Conservation (phyloP, 2,797 vertebrate genomes). For the Oryzias sinensis region DNA sequence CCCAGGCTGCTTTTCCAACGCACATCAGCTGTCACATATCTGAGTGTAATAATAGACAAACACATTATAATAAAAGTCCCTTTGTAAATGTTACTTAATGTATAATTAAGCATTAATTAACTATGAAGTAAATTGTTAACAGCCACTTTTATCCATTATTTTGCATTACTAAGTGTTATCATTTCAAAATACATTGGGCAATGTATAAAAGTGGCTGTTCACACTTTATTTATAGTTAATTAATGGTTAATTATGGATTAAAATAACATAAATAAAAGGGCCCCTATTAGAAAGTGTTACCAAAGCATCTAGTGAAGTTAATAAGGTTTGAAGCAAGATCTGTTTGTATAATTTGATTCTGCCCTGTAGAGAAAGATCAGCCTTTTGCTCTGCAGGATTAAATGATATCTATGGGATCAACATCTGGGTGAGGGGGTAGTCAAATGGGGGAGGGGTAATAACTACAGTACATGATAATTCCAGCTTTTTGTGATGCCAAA, state of each 20-base stretch:
- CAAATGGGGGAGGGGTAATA: slow-evolving; percentile 65
- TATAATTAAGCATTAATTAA: too few species aligned
- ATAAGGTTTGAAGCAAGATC: slow-evolving; percentile 17
- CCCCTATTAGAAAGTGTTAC: too few species aligned
- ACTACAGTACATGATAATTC: slow-evolving; percentile 48
- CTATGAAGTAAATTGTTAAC: too few species aligned
- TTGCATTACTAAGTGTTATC: too few species aligned
- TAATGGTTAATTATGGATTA: too few species aligned
- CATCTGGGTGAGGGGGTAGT: slow-evolving; percentile 68
- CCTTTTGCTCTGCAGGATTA: slow-evolving; percentile 74
- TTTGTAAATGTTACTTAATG: too few species aligned
- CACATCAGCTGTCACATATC: background rate
- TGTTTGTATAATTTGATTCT: slow-evolving; percentile 52
- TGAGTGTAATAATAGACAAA: slow-evolving; percentile 4
- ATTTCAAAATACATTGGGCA: too few species aligned
- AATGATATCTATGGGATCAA: slow-evolving; percentile 76
- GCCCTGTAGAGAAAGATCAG: slow-evolving; percentile 68
- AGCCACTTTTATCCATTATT: too few species aligned
- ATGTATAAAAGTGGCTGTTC: too few species aligned
- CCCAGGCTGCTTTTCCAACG: slow-evolving; percentile 17
- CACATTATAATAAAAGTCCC: too few species aligned
- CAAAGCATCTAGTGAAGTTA: slow-evolving; percentile 21
- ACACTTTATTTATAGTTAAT: too few species aligned
- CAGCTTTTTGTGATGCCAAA: slow-evolving; percentile 46
- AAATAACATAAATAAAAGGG: too few species aligned